A percentile compares a stretch with the other conserved stretches of the same genome.
These are phyloP conservation scores for Myrmecobius fasciatus DNA, from an alignment of 2,113 vertebrate genomes.

Conservation along the genomic window DNA sequence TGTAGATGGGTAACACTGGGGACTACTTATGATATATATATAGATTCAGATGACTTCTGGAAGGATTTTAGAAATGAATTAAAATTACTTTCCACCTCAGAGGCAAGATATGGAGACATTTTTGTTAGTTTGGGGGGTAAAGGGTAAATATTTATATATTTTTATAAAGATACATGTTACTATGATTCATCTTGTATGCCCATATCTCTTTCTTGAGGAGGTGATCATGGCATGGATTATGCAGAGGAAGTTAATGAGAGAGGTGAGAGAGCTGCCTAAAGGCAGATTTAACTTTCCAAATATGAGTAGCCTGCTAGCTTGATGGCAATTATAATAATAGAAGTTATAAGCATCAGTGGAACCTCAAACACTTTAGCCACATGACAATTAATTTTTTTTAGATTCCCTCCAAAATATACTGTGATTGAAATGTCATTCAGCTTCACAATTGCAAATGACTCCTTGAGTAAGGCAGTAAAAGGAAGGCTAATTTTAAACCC, in stretches of 20 bases:
- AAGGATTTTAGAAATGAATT: not conserved
- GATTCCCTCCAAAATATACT: not conserved
- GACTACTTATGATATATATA: not conserved
- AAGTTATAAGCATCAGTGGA: constrained; percentile 26
- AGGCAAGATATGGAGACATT: not conserved
- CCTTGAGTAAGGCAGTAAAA: constrained; percentile 20
- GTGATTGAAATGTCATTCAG: constrained; percentile 8
- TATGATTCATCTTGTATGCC: constrained; percentile 17
- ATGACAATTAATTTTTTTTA: constrained; percentile 6
- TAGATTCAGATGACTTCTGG: not conserved
- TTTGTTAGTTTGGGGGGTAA: not conserved
- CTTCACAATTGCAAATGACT: constrained; percentile 42
- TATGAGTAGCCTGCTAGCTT: not conserved
- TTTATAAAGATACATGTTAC: constrained; percentile 53
- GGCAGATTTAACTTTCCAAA: not conserved
- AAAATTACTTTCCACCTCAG: not conserved
- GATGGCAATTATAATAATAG: constrained; percentile 34
- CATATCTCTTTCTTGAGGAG: constrained; percentile 37
- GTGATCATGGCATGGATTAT: not conserved
- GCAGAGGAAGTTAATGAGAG: constrained; percentile 34
- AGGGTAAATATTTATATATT: constrained; percentile 73
- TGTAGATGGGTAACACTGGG: not conserved
- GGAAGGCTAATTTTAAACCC: not conserved
- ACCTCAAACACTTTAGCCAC: constrained; percentile 19
- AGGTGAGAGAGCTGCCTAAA: not conserved